Conservation (phyloP, 2,797 vertebrate genomes). For the Neoniphon sammara region DNA sequence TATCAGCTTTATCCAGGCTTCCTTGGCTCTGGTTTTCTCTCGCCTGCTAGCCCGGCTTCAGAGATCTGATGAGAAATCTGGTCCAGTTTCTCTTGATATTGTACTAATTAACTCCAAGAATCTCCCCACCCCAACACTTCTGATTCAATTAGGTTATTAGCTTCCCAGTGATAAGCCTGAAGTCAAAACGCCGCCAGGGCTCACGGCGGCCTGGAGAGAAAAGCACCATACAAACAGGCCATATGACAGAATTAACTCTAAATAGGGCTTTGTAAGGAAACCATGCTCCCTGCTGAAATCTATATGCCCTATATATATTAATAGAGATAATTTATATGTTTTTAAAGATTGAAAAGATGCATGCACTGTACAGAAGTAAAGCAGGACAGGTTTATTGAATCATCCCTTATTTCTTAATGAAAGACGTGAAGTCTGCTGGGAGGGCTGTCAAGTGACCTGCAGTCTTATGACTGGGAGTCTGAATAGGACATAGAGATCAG, state of each 20-base stretch:
- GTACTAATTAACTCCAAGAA: constrained; percentile 36
- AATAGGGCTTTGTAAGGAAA: constrained; percentile 6
- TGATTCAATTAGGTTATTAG: constrained; percentile 61
- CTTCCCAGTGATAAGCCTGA: constrained; percentile 13
- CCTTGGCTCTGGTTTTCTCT: neutral
- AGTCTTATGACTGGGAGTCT: constrained; percentile 68
- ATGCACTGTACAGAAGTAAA: neutral
- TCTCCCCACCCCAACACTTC: constrained; percentile 51
- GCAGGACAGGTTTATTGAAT: constrained; percentile 59
- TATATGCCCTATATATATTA: neutral
- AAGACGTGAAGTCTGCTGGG: constrained; percentile 60
- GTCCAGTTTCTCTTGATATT: constrained; percentile 40
- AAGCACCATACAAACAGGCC: constrained; percentile 28
- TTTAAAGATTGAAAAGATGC: neutral
- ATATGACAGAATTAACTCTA: constrained; percentile 13
- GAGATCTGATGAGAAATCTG: constrained; percentile 37
- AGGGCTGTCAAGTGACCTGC: constrained; percentile 69
- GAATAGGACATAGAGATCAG: neutral
- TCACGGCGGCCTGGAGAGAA: constrained; percentile 32
- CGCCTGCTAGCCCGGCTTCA: neutral
- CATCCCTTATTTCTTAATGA: constrained; percentile 64
- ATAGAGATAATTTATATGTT: neutral
- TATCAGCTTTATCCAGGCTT: neutral
- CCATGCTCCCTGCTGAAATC: neutral
- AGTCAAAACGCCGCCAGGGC: constrained; percentile 4